phyloP scores from a whole-genome alignment of 2,797 vertebrate genomes.

The Anableps anableps region DNA sequence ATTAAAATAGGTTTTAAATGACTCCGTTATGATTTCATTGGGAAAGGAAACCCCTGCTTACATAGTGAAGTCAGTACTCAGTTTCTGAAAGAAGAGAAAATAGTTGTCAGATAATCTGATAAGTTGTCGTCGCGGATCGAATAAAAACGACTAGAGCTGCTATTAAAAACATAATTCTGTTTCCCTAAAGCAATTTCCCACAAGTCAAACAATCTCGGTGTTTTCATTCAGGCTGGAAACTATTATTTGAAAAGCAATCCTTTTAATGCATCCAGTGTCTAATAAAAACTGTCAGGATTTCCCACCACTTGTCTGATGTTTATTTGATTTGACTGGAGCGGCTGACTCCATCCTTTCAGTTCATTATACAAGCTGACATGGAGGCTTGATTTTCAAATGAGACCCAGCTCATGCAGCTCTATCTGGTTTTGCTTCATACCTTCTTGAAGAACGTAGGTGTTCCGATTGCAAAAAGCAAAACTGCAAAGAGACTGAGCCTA shows the following conservation, averaged over 20 bases:
- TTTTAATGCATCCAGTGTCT: background rate
- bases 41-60: background rate
- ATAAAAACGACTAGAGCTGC: background rate
- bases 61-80: background rate
- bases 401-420: background rate
- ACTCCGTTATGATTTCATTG: background rate
- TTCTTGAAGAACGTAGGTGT: background rate
- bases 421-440: background rate
- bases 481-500: background rate
- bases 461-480: background rate
- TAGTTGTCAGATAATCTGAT: background rate
- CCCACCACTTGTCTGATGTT: constrained; percentile 25
- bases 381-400: background rate
- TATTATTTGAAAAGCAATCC: constrained; percentile 2
- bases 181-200: background rate
- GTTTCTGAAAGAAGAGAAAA: background rate
- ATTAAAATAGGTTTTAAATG: background rate
- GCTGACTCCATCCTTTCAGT: constrained; percentile 20
- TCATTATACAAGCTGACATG: constrained; percentile 30
- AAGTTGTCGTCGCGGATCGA: background rate
- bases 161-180: background rate
- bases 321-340: constrained; percentile 38
- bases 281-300: constrained; percentile 19
- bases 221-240: constrained; percentile 7
- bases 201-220: background rate